A percentile compares a stretch with the other conserved stretches of the same genome.
Conservation (phyloP, 2,888 invertebrate species). For the Sarcophaga variegata region DNA sequence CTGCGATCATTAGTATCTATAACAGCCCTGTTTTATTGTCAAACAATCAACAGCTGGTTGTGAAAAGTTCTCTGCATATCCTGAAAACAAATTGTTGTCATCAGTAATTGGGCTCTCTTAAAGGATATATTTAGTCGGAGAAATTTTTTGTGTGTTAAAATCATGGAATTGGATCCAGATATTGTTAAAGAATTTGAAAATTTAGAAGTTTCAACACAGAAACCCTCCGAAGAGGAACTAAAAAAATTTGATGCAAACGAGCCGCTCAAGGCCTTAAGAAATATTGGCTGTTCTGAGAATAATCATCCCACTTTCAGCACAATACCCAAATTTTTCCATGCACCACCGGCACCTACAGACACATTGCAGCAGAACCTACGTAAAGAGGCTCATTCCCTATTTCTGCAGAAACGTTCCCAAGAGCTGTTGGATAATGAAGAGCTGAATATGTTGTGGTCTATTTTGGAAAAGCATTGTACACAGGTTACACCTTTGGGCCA, state of each 20-base stretch:
- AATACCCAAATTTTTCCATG: conserved; percentile 90
- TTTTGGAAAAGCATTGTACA: conserved; percentile 90
- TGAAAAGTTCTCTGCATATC: neutral
- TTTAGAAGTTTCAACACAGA: conserved; percentile 70
- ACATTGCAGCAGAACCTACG: conserved; percentile 90
- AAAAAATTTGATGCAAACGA: conserved; percentile 69
- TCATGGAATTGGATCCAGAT: conserved; percentile 78
- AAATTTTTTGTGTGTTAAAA: conserved; percentile 16
- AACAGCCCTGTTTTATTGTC: neutral
- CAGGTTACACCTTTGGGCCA: conserved; percentile 89
- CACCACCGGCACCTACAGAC: conserved; percentile 90
- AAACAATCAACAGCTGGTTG: neutral
- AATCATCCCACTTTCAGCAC: conserved; percentile 82
- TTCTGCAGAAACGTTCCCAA: conserved; percentile 92
- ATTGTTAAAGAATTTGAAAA: conserved; percentile 75
- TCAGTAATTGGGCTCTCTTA: neutral
- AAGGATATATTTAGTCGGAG: neutral
- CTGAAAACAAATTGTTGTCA: neutral
- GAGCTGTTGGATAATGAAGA: conserved; percentile 94
- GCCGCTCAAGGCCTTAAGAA: conserved; percentile 52
- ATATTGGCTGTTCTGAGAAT: neutral
- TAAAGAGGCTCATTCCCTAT: conserved; percentile 94
- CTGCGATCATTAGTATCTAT: neutral
- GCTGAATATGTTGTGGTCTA: conserved; percentile 91
- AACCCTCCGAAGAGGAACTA: conserved; percentile 72